phyloP scores from a whole-genome alignment of 2,797 vertebrate genomes.

The Emydoidea blandingii region DNA sequence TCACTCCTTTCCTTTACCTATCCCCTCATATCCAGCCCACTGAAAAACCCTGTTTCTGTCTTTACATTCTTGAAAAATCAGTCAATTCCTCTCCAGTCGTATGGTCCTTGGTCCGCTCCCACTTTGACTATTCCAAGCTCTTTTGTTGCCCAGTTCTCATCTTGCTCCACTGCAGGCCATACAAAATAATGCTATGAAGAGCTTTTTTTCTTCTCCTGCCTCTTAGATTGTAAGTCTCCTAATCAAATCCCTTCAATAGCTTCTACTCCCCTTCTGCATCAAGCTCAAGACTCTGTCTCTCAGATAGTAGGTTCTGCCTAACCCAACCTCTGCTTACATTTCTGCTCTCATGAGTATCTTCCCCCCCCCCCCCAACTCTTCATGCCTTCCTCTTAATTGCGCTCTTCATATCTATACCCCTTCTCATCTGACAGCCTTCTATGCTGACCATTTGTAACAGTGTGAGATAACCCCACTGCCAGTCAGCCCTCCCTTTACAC shows the following conservation, averaged over 20 bases:
- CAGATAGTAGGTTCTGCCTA: background rate
- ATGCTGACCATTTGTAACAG: background rate
- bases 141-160: background rate
- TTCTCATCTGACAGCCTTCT: background rate
- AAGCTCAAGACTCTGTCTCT: background rate
- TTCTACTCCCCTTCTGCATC: background rate
- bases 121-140: background rate
- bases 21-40: background rate
- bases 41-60: background rate
- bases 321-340: background rate
- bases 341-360: background rate
- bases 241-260: background rate
- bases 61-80: background rate
- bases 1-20: background rate
- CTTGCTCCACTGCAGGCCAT: background rate
- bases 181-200: background rate
- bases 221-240: background rate
- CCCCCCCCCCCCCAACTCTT: background rate
- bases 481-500: background rate
- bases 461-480: rapidly evolving
- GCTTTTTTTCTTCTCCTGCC: background rate
- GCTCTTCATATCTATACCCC: background rate
- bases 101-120: background rate
- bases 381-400: background rate
- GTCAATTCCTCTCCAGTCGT: background rate